phyloP scores from a whole-genome alignment of 2,113 vertebrate genomes.

The Coracopsis vasa region DNA sequence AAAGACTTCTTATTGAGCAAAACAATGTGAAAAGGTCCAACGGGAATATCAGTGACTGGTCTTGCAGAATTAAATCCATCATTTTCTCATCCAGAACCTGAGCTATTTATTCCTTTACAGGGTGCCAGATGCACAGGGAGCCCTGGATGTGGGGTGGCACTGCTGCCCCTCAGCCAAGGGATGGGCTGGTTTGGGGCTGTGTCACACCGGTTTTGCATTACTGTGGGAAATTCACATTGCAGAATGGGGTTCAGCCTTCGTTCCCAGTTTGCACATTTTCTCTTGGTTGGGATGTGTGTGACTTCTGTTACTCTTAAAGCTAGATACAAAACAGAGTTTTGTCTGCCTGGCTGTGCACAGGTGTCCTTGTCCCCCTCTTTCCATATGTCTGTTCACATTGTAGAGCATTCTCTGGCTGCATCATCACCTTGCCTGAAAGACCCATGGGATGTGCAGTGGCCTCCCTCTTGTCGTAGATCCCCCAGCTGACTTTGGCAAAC shows the following conservation, averaged over 20 bases:
- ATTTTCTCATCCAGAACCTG: background rate
- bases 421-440: background rate
- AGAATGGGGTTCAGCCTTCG: background rate
- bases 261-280: background rate
- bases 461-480: background rate
- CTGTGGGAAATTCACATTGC: rapidly evolving
- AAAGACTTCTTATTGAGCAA: background rate
- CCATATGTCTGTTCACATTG: background rate
- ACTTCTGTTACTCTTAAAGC: background rate
- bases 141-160: background rate
- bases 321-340: background rate
- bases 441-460: rapidly evolving
- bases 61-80: background rate
- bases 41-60: background rate
- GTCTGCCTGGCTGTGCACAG: background rate
- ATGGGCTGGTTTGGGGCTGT: rapidly evolving
- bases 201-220: background rate
- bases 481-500: rapidly evolving
- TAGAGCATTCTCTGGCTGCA: background rate
- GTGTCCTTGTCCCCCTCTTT: background rate
- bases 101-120: background rate
- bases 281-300: rapidly evolving
- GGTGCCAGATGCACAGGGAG: background rate
- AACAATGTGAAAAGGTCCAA: background rate
- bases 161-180: background rate